Conservation (phyloP, 2,797 vertebrate genomes). For the Cygnus olor region DNA sequence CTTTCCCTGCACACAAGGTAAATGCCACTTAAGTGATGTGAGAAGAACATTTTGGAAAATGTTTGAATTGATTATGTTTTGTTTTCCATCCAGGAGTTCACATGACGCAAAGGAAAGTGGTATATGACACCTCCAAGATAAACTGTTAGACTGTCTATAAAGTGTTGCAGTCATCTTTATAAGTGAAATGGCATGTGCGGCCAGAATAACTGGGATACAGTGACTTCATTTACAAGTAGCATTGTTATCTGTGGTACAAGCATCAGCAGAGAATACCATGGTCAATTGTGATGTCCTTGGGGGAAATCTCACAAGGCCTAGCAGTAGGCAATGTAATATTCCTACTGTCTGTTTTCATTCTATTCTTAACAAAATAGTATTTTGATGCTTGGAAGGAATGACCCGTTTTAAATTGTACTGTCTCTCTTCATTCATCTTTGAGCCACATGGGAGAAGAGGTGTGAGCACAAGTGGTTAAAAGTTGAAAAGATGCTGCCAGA, state of each 20-base stretch:
- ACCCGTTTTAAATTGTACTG: background rate
- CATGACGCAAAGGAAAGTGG: background rate
- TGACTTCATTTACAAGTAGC: slow-evolving; percentile 27
- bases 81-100: slow-evolving; percentile 42
- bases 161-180: slow-evolving; percentile 40
- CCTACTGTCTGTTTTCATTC: background rate
- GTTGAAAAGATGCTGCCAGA: background rate
- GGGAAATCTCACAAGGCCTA: slow-evolving; percentile 20
- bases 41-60: slow-evolving; percentile 38
- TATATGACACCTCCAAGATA: background rate
- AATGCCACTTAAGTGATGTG: background rate
- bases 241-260: slow-evolving; percentile 39
- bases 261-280: slow-evolving; percentile 28
- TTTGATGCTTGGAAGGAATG: background rate
- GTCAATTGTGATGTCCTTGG: background rate
- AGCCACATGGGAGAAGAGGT: background rate
- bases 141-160: background rate
- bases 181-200: slow-evolving; percentile 10
- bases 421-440: background rate
- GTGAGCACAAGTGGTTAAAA: background rate
- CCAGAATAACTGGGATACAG: slow-evolving; percentile 6
- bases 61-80: background rate
- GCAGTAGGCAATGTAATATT: background rate
- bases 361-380: background rate
- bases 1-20: background rate